Evolutionary conservation across 2,113 vertebrate species (phyloP).

Genomic region (Octodon degus): DNA sequence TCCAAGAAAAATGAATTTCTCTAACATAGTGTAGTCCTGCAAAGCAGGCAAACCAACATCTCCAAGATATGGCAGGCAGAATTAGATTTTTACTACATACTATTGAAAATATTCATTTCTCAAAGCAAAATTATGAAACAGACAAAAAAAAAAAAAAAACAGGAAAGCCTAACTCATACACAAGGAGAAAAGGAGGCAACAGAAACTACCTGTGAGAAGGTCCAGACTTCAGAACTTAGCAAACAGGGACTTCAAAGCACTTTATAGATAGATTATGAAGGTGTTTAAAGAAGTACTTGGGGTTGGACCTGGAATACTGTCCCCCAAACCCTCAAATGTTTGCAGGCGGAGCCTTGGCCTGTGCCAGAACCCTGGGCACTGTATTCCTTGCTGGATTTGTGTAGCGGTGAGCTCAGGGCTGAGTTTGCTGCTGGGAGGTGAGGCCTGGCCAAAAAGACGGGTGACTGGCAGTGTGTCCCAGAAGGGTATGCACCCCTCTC

Average conservation of each 20-base stretch:
- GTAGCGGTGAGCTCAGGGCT: not conserved
- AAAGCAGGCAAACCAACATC: not conserved
- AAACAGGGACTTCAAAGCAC: not conserved
- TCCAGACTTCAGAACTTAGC: not conserved
- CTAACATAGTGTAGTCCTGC: not conserved
- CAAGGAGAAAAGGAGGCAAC: not conserved
- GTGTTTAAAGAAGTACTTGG: not conserved
- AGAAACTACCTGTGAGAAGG: not conserved
- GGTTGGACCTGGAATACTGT: not conserved
- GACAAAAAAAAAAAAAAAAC: not conserved
- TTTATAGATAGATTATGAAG: not conserved
- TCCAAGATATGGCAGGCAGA: not conserved
- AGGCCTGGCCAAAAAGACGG: not conserved
- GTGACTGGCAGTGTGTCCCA: not conserved
- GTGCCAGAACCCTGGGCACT: not conserved
- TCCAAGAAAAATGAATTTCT: not conserved
- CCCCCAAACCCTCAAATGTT: not conserved
- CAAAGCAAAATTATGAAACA: not conserved
- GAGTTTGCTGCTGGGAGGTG: not conserved
- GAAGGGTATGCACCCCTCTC: not conserved
- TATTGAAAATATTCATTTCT: not conserved
- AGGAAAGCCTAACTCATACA: not conserved
- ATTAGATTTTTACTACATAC: not conserved
- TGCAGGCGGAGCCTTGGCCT: not conserved
- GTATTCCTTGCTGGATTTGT: not conserved